Evolutionary conservation across 2,113 vertebrate species (phyloP).

Genomic region (Ursus arctos): DNA sequence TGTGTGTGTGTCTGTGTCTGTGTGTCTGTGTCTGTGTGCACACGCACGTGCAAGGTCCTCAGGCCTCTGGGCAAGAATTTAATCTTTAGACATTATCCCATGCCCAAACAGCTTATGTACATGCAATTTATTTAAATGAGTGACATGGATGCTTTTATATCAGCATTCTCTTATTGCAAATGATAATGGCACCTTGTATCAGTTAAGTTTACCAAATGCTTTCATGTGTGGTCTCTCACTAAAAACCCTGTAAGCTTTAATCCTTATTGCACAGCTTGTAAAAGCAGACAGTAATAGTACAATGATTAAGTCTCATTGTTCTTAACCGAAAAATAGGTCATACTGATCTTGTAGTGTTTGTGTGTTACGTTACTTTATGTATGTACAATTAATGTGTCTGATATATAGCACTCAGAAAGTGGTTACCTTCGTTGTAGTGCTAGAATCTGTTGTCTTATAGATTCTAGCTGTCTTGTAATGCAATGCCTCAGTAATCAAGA

Average conservation of each 20-base stretch:
- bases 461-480: background rate
- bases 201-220: conserved; percentile 10
- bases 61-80: conserved; percentile 10
- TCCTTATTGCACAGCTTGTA: background rate
- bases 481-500: background rate
- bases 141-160: background rate
- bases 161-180: conserved; percentile 4
- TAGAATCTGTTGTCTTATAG: background rate
- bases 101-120: background rate
- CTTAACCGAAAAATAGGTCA: background rate
- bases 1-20: no score
- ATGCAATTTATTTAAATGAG: background rate
- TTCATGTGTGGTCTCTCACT: background rate
- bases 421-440: background rate
- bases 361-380: background rate
- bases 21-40: no score
- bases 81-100: conserved; percentile 40
- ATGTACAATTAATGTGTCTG: background rate
- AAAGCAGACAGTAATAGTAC: background rate
- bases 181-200: background rate
- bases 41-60: background rate
- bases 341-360: background rate
- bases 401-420: background rate
- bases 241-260: conserved; percentile 26
- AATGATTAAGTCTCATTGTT: background rate